Evolutionary conservation across 2,113 vertebrate species (phyloP), one percentile per base, ranked within the genome.

Genomic region (Chaetorhynchus papuensis): DNA sequence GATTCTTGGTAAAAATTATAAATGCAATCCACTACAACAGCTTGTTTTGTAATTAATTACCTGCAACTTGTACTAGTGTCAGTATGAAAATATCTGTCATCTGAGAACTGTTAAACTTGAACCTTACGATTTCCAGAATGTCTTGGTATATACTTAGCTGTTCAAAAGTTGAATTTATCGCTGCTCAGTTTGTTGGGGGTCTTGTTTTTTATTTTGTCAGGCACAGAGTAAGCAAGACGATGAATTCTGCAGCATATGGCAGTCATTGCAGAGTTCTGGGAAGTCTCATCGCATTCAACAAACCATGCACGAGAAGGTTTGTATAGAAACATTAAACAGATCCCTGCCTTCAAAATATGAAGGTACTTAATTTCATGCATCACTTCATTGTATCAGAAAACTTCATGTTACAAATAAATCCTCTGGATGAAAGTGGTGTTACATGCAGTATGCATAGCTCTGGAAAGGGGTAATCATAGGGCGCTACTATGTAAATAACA

Each of bases 211-310:
- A 42, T 52, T 93, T 97, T 94, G 8, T 69, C 78, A 98, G 98
- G 94, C 94, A 93, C 89, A 97, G 49, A 60, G 39, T 90, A 98
- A 97, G 93, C 95, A 97, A 93, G 98, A 99, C 93, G 98, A 99
- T 71, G 99, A 99, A 80, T 99, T 99, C 94, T 98, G 96, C 68
- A 99, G 98, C 89, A 99, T 99, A 91, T 99, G 99, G 99, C 98
- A 99, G 87, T 98, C 99, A 59, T 96, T 99, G 89, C 99, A 99
- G 95, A 98, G 93, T 89, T 97, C 98, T 23, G 98, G 98, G 22
- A 98, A 98, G 94, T 97, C 98, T 85, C 98, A 98, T 8, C 97
- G 98, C 68, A 92, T 98, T 75, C 98, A 98, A 35, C 98, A 98
- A 83, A 97, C 98, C 82, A 95, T 97, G 92, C 98, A 98, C 45